A percentile compares a stretch with the other conserved stretches of the same genome.
Evolutionary conservation across 1,140 invertebrate species (phyloP).

Genomic region (Eriocheir sinensis): DNA sequence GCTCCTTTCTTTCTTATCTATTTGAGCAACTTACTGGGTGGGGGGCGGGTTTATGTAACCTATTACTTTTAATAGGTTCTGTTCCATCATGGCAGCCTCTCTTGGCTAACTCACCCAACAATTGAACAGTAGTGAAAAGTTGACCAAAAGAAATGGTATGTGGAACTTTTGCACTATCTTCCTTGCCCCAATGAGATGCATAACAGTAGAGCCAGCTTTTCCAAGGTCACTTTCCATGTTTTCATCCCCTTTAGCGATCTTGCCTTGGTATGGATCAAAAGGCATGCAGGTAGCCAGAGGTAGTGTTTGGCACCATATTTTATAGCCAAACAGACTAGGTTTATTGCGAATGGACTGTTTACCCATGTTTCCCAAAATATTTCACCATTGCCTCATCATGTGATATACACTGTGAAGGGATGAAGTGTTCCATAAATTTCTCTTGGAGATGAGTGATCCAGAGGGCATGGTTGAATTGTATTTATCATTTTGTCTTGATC

Average conservation of each 20-base stretch:
- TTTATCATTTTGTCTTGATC: constrained; percentile 19
- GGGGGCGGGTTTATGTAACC: background rate
- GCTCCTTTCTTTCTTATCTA: background rate
- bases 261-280: constrained; percentile 56
- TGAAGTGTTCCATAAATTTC: constrained; percentile 56
- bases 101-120: constrained; percentile 59
- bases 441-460: constrained; percentile 45
- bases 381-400: constrained; percentile 62
- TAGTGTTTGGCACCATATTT: constrained; percentile 56
- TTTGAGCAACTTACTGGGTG: background rate
- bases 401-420: constrained; percentile 43
- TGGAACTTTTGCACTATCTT: constrained; percentile 38
- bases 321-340: constrained; percentile 47
- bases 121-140: constrained; percentile 61
- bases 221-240: constrained; percentile 51
- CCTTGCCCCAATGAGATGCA: constrained; percentile 43
- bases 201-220: constrained; percentile 53
- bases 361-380: constrained; percentile 59
- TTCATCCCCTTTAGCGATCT: constrained; percentile 50
- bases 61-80: constrained; percentile 11
- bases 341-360: constrained; percentile 50
- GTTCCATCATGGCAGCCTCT: constrained; percentile 52
- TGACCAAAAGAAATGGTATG: constrained; percentile 69
- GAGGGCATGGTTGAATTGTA: constrained; percentile 7
- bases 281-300: constrained; percentile 47